phyloP scores from a whole-genome alignment of 1,140 invertebrate genomes.

The Tetramorium alpestre region DNA sequence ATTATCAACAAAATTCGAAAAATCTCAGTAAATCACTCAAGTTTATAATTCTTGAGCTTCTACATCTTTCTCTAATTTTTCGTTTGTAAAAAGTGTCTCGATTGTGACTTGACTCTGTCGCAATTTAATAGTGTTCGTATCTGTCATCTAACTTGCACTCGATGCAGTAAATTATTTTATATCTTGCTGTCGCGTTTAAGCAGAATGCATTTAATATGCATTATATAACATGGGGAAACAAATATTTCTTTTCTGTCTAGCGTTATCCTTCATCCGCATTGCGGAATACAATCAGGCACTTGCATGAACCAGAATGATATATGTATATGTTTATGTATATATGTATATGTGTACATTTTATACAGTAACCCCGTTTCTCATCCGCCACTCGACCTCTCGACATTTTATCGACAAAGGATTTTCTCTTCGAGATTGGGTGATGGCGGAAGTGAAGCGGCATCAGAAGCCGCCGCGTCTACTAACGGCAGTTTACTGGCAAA shows the following conservation, averaged over 20 bases:
- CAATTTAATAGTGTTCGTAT: background rate
- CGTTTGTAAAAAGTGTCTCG: background rate
- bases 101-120: background rate
- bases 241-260: slow-evolving; percentile 33
- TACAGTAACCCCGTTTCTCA: background rate
- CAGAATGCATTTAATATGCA: slow-evolving; percentile 28
- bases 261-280: slow-evolving; percentile 39
- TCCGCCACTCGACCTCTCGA: background rate
- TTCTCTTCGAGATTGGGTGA: slow-evolving; percentile 40
- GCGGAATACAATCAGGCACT: slow-evolving; percentile 25
- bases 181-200: background rate
- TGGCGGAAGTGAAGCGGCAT: slow-evolving; percentile 41
- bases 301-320: background rate
- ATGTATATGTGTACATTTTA: background rate
- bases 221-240: background rate
- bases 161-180: background rate
- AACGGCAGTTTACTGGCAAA: slow-evolving; percentile 35
- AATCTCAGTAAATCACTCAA: background rate
- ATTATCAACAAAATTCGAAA: background rate
- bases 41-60: background rate
- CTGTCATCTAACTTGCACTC: background rate
- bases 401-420: slow-evolving; percentile 57
- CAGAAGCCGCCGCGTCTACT: slow-evolving; percentile 15
- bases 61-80: background rate
- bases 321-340: background rate